These are phyloP conservation scores for Gila robusta DNA, from an alignment of 2,797 vertebrate genomes.

Conservation along the genomic window DNA sequence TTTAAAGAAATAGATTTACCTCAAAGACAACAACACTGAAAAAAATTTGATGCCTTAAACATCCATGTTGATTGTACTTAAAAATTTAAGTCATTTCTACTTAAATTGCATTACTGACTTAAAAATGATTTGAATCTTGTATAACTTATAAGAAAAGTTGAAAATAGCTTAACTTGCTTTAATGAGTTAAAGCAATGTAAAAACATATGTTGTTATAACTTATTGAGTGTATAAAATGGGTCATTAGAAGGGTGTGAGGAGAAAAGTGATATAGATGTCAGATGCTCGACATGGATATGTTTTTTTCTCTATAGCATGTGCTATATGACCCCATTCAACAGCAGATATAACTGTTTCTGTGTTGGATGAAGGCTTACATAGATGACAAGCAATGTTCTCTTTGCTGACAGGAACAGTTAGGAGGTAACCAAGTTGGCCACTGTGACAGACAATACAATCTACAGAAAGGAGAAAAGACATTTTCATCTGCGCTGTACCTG, in stretches of 20 bases:
- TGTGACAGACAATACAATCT: slow-evolving; percentile 47
- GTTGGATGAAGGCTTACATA: not conserved
- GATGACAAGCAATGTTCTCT: slow-evolving; percentile 22
- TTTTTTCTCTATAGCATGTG: slow-evolving; percentile 31
- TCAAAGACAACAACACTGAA: not conserved
- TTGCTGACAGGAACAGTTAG: slow-evolving; percentile 33
- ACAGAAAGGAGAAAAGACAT: not conserved
- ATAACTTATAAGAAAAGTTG: no score
- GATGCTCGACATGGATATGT: slow-evolving; percentile 28
- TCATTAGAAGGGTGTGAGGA: slow-evolving; percentile 45
- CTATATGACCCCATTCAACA: slow-evolving; percentile 27
- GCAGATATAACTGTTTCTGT: slow-evolving; percentile 15
- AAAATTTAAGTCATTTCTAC: no score
- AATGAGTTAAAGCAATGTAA: no score
- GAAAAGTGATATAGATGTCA: slow-evolving; percentile 52
- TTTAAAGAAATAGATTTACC: not conserved
- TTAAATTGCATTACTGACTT: no score
- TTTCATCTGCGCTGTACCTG: slow-evolving; percentile 12
- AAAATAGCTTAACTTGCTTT: no score
- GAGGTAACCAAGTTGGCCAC: not conserved
- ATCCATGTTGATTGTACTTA: no score
- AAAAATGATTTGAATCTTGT: no score
- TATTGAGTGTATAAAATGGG: slow-evolving; percentile 28
- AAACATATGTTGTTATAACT: no score
- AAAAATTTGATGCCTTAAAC: no score